Percentiles rank a stretch among this genome's conserved stretches.
Conservation (phyloP, 92 coral and sea anemone genomes). For the Actinernus sp. region DNA sequence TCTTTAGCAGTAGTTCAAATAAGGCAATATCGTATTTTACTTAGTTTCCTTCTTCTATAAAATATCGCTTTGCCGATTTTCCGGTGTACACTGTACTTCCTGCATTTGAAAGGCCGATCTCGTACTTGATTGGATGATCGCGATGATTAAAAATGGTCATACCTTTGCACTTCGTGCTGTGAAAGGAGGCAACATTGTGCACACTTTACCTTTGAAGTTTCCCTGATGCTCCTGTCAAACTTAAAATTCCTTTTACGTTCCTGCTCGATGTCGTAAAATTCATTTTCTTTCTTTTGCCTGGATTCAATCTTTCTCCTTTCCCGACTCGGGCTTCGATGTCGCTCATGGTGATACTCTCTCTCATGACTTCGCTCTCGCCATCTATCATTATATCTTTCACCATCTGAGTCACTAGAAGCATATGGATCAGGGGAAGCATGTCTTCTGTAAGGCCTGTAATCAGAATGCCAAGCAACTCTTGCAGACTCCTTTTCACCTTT, state of each 20-base stretch:
- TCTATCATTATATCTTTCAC: neutral
- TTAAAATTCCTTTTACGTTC: slow-evolving; percentile 91
- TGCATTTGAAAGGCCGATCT: too few relatives aligned
- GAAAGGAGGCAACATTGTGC: too few relatives aligned
- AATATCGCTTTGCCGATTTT: too few relatives aligned
- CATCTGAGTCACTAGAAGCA: slow-evolving; percentile 5
- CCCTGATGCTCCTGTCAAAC: slow-evolving; percentile 72
- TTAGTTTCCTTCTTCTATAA: too few relatives aligned
- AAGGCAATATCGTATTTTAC: too few relatives aligned
- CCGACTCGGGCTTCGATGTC: slow-evolving; percentile 25
- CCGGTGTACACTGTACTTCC: too few relatives aligned
- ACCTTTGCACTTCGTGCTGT: too few relatives aligned
- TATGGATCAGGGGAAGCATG: slow-evolving; percentile 6
- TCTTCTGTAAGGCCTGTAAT: neutral
- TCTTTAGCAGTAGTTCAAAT: too few relatives aligned
- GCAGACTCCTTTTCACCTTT: neutral
- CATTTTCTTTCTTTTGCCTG: neutral
- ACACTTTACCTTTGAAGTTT: slow-evolving; percentile 87
- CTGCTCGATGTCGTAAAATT: slow-evolving; percentile 78
- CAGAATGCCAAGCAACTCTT: neutral
- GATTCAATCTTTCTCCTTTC: slow-evolving; percentile 1
- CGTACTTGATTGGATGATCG: too few relatives aligned
- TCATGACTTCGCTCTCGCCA: neutral
- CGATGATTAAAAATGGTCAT: too few relatives aligned
- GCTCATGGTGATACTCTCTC: neutral